phyloP scores from a whole-genome alignment of 2,113 vertebrate genomes.

The Hipposideros armiger region DNA sequence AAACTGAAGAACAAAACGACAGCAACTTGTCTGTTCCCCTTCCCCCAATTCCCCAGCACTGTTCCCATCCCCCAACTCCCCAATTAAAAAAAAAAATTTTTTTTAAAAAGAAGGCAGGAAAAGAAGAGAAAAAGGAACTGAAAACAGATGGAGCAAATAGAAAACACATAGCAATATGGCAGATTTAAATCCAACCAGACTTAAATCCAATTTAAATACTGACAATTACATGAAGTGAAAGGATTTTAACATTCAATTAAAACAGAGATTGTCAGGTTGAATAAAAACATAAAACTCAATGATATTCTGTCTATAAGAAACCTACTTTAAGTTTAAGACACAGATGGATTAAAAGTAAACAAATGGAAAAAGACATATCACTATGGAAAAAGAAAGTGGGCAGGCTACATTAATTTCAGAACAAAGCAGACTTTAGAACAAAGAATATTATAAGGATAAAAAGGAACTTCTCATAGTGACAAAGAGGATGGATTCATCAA shows the following conservation, averaged over 20 bases:
- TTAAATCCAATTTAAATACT: background rate
- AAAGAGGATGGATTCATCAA: background rate
- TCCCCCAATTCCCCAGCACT: no score
- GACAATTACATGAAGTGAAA: background rate
- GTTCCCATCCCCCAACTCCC: no score
- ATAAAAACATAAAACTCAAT: background rate
- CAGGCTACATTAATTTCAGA: background rate
- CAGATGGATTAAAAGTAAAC: background rate
- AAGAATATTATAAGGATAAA: background rate
- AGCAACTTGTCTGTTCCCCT: no score
- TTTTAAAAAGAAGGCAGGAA: background rate
- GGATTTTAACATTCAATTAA: background rate
- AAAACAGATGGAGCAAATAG: background rate
- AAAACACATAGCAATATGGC: background rate
- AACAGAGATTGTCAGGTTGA: background rate
- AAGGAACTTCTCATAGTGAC: background rate
- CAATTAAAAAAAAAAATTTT: no score
- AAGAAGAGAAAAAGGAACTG: background rate
- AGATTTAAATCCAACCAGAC: background rate
- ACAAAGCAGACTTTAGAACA: background rate
- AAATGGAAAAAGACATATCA: background rate
- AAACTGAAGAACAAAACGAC: no score
- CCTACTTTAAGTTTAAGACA: slow-evolving; percentile 6
- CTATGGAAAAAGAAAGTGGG: background rate
- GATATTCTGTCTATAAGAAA: background rate